Base-by-base conservation (phyloP, 1,140 invertebrate genomes). In the Drosophila azteca region DNA sequence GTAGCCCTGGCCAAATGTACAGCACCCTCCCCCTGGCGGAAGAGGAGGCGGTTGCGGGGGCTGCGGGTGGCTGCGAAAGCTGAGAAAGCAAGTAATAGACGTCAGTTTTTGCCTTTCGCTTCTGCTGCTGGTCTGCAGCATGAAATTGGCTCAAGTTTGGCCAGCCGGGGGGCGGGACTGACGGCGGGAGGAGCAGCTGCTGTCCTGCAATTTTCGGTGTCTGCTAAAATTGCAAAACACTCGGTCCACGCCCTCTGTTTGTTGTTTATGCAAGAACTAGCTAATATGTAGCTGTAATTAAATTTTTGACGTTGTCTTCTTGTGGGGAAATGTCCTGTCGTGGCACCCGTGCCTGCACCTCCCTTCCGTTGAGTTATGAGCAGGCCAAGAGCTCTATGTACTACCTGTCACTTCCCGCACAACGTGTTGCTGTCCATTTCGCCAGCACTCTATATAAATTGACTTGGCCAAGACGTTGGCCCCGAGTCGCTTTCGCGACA, bases 231-330 rank as follows among this genome's bases (percentile, higher is more conserved):
- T 79, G 71, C 82, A 66, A 78, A 68, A 63, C 68, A 54, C 50
- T 70, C 69, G 26, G 41, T 15, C 35, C 48, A 45, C 62, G 65
- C 61, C 51, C 65, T 35, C 31, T 22, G 35, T 46, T 31, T 45
- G 49, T 80, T 85, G 82, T 87, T 85, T 85, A 87, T 85, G 77
- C 77, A 88, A 68, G 69, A 63, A 22, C 45, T 11, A 78, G 79
- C 82, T 82, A 87, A 87, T 87, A 87, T 87, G 82, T 83, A 79
- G 84, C 69, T 67, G 72, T 88, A 88, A 88, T 88, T 88, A 88
- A 88, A 88, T 88, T 88, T 88, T 65, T 60, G 58, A 73, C 68
- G 65, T 53, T 65, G 58, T 50, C 31, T 41, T 31, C 54, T 43
- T 9, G 20, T 11, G 20, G 20, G 17, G 0, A 48, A 11, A 13